phyloP scores from a whole-genome alignment of 2,888 invertebrate genomes.

The Allacma fusca region DNA sequence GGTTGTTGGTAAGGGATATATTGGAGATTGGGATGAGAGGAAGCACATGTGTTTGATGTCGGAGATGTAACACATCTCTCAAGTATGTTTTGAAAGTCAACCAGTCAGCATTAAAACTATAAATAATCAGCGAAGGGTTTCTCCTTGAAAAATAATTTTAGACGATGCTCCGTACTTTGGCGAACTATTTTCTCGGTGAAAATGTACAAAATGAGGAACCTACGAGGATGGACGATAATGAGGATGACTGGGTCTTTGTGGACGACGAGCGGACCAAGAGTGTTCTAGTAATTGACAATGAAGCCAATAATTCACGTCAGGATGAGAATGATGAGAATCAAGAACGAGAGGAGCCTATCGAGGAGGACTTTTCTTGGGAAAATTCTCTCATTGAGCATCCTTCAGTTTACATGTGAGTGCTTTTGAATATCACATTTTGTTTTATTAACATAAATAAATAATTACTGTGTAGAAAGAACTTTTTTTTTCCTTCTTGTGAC shows the following conservation, averaged over 20 bases:
- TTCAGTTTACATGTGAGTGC: constrained; percentile 44
- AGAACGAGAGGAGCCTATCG: constrained; percentile 13
- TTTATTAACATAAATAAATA: no score
- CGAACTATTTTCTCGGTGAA: constrained; percentile 45
- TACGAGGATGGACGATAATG: not conserved
- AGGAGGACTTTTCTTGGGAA: constrained; percentile 42
- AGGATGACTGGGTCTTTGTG: constrained; percentile 42
- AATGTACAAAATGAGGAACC: constrained; percentile 35
- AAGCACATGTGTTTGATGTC: not conserved
- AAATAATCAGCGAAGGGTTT: constrained; percentile 32
- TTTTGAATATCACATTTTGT: not conserved
- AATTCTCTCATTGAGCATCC: constrained; percentile 46
- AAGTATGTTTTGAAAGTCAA: constrained; percentile 11
- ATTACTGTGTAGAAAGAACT: no score
- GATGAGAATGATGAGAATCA: constrained; percentile 30
- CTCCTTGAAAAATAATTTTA: constrained; percentile 41
- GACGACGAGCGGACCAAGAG: constrained; percentile 29
- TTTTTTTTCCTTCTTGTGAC: no score
- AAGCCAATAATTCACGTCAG: not conserved
- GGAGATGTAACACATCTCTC: constrained; percentile 4
- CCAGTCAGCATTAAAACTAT: constrained; percentile 16
- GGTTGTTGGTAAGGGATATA: constrained; percentile 8
- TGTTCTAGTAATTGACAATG: constrained; percentile 1
- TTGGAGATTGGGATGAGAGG: not conserved
- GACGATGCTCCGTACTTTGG: constrained; percentile 46